Base-by-base conservation (phyloP, 2,797 vertebrate genomes). In the Chaetophractus vellerosus region DNA sequence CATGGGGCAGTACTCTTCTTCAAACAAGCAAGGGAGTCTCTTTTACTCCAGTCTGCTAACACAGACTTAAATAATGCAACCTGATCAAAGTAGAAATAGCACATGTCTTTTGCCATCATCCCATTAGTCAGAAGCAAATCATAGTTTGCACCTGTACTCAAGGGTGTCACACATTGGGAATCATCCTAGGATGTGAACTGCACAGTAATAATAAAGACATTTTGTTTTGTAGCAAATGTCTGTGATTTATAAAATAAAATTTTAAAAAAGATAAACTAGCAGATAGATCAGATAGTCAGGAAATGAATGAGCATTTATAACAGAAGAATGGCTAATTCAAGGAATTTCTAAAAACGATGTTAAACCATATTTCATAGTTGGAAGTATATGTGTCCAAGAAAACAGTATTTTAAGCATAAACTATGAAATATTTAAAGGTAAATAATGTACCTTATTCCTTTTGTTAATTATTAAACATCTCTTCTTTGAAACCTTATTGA, bases 401-500 rank as follows among this genome's bases (percentile, higher is more conserved):
- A 78, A 69, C 0, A 15, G 4, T 75, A 18, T 88, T 91, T 91
- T 71, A 71, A 91, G 41, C 31, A 85, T 24, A 91, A 94, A 63
- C 3, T 2, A 59, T 75, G 24, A 66, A 57, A 50, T 74, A 14
- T 41, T 85, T 80, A 69, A 82, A 8, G 14, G 6, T 14, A 50
- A 28, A 66, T 89, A 24, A 6, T 48, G 19, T 10, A 1, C 0
- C 52, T 69, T 31, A 45, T 83, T 91, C 5, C 2, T 14, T 38
- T 86, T 74, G 2, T 41, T 36, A 71, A 71, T 8, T 19, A 41
- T 5, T 10, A 21, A 7, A 3, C 33, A 38, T 38, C 19, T 24
- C 36, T 41, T 10, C 38, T 5, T 4, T 38, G 28, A 41, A 69
- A 41, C n/a, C 9, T 71, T 71, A 38, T 38, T 69, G 36, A 23